Conservation (phyloP, 2,888 invertebrate species). For the Alviniconcha strummeri region DNA sequence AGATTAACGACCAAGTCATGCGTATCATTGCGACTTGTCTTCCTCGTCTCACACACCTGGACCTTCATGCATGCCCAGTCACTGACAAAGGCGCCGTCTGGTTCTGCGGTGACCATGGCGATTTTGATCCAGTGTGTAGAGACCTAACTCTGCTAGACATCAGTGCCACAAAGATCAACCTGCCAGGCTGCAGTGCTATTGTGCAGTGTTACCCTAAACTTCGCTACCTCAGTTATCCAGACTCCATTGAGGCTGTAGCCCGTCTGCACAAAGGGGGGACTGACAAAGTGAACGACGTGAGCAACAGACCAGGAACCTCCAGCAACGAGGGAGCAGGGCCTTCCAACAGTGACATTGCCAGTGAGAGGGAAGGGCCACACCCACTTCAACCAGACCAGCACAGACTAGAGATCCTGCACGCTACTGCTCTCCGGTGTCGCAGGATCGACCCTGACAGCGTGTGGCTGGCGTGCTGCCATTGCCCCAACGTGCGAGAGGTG, state of each 20-base stretch:
- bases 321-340: not conserved
- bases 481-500: conserved; percentile 35
- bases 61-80: conserved; percentile 44
- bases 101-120: conserved; percentile 37
- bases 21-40: conserved; percentile 41
- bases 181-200: conserved; percentile 33
- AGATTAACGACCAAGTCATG: conserved; percentile 53
- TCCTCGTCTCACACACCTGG: conserved; percentile 37
- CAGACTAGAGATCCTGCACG: conserved; percentile 34
- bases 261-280: not conserved
- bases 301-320: not conserved
- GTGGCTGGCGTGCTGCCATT: conserved; percentile 32
- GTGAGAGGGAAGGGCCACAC: not conserved
- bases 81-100: conserved; percentile 43
- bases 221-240: conserved; percentile 27
- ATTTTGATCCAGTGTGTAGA: conserved; percentile 33
- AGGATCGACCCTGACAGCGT: conserved; percentile 32
- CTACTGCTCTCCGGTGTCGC: conserved; percentile 37
- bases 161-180: conserved; percentile 36
- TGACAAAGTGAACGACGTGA: not conserved
- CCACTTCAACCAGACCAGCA: not conserved
- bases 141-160: conserved; percentile 34
- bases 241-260: conserved; percentile 38
- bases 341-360: not conserved
- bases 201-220: conserved; percentile 30